These are phyloP conservation scores for Clitarchus hookeri DNA, from an alignment of 2,888 invertebrate genomes.

Conservation along the genomic window DNA sequence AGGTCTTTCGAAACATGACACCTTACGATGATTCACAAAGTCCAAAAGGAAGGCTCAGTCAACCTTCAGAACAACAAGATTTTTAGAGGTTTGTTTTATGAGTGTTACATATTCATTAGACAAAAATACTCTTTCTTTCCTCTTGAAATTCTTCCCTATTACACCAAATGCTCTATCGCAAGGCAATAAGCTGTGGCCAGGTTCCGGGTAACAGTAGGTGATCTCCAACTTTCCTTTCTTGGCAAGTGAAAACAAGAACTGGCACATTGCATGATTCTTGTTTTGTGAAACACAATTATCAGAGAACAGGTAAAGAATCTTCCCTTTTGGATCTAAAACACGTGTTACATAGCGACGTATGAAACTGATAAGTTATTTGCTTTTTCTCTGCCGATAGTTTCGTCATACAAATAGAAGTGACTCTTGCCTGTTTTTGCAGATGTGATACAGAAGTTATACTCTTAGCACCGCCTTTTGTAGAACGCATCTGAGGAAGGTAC, in stretches of 20 bases:
- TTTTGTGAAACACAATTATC: constrained; percentile 18
- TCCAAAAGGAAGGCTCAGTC: too few relatives aligned
- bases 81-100: too few relatives aligned
- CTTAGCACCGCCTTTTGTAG: too few relatives aligned
- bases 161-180: neutral
- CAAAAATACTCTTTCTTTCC: too few relatives aligned
- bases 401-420: neutral
- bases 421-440: neutral
- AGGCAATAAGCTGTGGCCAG: neutral
- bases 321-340: neutral
- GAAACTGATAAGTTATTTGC: neutral
- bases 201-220: neutral
- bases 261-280: neutral
- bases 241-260: neutral
- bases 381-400: neutral
- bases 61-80: too few relatives aligned
- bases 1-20: too few relatives aligned
- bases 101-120: too few relatives aligned
- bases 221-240: neutral
- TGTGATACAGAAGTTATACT: too few relatives aligned
- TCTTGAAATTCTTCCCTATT: neutral
- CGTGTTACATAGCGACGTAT: neutral
- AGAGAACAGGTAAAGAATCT: neutral
- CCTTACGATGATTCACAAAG: too few relatives aligned
- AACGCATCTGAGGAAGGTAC: too few relatives aligned